These are phyloP conservation scores for Myxocyprinus asiaticus DNA, from an alignment of 2,113 vertebrate genomes.

Conservation along the genomic window DNA sequence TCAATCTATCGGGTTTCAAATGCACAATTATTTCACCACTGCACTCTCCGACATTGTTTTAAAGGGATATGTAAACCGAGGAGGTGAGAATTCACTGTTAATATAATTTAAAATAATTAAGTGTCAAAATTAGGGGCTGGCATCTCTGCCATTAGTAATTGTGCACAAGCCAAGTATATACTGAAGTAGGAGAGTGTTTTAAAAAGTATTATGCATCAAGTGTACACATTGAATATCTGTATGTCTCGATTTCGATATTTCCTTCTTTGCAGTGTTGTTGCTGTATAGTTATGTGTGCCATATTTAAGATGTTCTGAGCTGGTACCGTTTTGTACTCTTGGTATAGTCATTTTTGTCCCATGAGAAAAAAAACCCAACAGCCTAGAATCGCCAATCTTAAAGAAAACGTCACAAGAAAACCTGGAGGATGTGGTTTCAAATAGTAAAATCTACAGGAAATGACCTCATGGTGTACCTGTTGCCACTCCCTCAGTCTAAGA, in stretches of 20 bases:
- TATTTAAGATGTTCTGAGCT: conserved; percentile 47
- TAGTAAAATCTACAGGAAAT: conserved; percentile 3
- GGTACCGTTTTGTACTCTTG: conserved; percentile 44
- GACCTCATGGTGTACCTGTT: conserved; percentile 16
- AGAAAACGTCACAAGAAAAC: conserved; percentile 1
- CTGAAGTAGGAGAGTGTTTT: conserved; percentile 50
- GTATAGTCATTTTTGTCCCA: conserved; percentile 23
- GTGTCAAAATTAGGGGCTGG: conserved; percentile 36
- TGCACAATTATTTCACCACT: background rate
- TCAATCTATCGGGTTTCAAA: conserved; percentile 3
- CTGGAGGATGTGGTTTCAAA: background rate
- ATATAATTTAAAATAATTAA: conserved; percentile 23
- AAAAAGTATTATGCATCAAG: conserved; percentile 48
- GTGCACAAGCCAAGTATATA: conserved; percentile 43
- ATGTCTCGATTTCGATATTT: conserved; percentile 61
- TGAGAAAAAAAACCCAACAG: background rate
- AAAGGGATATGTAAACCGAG: conserved; percentile 1
- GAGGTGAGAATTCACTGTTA: conserved; percentile 24
- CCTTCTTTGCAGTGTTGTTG: conserved; percentile 55
- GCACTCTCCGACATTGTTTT: conserved; percentile 21
- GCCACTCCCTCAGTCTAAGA: background rate
- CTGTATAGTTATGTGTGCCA: conserved; percentile 63
- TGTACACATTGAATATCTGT: conserved; percentile 60
- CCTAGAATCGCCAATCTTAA: background rate
- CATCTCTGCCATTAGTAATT: conserved; percentile 16